These are phyloP conservation scores for Dorcus parallelipipedus DNA, from an alignment of 2,888 invertebrate species.

Conservation along the genomic window DNA sequence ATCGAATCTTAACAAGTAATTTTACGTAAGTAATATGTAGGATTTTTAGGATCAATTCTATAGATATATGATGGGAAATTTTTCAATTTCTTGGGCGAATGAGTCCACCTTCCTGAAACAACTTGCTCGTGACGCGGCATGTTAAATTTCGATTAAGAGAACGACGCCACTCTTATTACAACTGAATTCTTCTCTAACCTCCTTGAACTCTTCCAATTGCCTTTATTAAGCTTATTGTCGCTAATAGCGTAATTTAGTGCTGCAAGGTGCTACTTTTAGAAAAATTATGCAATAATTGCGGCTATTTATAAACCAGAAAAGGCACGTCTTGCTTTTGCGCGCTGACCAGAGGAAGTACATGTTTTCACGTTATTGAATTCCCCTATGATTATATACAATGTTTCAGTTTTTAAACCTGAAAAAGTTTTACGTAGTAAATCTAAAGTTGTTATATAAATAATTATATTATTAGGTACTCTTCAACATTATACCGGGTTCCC, in stretches of 20 bases:
- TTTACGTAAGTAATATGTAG: too few species aligned
- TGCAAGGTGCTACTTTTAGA: conserved; percentile 32
- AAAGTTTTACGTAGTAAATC: too few species aligned
- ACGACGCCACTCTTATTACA: conserved; percentile 44
- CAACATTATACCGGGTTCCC: too few species aligned
- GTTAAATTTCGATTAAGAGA: conserved; percentile 33
- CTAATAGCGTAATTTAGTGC: conserved; percentile 33
- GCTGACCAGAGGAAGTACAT: too few species aligned
- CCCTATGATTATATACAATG: too few species aligned
- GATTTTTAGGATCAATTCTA: too few species aligned
- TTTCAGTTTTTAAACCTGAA: too few species aligned
- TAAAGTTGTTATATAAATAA: too few species aligned
- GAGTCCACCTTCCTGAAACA: conserved; percentile 21
- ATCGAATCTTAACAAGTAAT: too few species aligned
- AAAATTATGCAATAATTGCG: conserved; percentile 20
- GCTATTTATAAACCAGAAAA: conserved; percentile 15
- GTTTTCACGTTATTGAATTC: too few species aligned
- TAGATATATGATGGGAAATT: not conserved
- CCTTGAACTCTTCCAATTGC: conserved; percentile 42
- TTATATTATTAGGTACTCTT: too few species aligned
- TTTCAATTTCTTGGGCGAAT: not conserved
- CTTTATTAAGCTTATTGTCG: conserved; percentile 38
- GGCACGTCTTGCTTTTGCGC: too few species aligned
- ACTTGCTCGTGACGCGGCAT: conserved; percentile 21
- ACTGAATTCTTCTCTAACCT: conserved; percentile 41